These are phyloP conservation scores for Euura lappo DNA, from an alignment of 1,140 invertebrate genomes.

Conservation along the genomic window DNA sequence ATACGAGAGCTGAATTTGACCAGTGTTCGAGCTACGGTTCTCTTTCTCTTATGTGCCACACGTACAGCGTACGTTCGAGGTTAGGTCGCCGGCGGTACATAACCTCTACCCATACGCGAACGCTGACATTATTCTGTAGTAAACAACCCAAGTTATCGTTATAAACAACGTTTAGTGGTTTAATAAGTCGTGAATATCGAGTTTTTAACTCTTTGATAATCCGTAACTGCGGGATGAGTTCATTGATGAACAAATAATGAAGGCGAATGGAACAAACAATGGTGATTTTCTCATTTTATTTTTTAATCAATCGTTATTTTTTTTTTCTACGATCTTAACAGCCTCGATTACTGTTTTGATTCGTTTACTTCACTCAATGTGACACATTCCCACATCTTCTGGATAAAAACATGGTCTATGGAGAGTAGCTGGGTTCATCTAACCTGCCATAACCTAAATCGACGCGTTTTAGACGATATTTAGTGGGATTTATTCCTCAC, in stretches of 20 bases:
- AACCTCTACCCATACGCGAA: slow-evolving; percentile 37
- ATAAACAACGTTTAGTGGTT: neutral
- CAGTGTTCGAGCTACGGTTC: neutral
- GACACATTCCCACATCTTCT: no score
- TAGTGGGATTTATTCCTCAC: no score
- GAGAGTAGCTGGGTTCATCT: no score
- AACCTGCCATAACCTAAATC: no score
- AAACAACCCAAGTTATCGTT: neutral
- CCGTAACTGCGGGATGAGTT: slow-evolving; percentile 50
- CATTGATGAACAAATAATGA: slow-evolving; percentile 51
- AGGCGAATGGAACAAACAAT: slow-evolving; percentile 61
- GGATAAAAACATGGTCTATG: no score
- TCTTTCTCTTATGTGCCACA: slow-evolving; percentile 11
- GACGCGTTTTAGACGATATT: no score
- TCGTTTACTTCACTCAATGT: no score
- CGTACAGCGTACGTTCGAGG: slow-evolving; percentile 38
- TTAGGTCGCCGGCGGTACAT: slow-evolving; percentile 57
- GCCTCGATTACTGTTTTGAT: no score
- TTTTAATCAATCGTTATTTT: neutral
- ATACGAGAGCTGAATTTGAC: neutral
- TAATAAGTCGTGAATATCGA: neutral
- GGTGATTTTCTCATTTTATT: slow-evolving; percentile 43
- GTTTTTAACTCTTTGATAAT: slow-evolving; percentile 12
- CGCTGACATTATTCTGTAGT: neutral
- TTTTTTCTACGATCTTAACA: no score